These are phyloP conservation scores for Poecilia picta DNA, from an alignment of 2,797 vertebrate species.

Conservation along the genomic window DNA sequence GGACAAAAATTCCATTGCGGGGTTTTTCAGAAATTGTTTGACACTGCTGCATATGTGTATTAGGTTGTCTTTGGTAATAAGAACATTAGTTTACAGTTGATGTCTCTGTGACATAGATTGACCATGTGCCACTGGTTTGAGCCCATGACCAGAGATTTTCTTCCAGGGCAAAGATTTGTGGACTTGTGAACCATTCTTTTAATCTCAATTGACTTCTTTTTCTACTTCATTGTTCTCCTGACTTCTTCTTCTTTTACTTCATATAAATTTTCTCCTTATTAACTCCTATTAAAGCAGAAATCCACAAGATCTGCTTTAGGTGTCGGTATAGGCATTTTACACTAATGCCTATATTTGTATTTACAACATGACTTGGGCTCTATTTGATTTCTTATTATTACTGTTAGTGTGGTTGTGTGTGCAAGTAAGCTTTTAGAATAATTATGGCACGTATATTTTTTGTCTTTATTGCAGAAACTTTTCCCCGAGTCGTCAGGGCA, in stretches of 20 bases:
- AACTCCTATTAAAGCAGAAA: too few species aligned
- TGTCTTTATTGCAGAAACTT: slow-evolving; percentile 82
- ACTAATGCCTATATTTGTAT: background rate
- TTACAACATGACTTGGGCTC: background rate
- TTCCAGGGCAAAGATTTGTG: background rate
- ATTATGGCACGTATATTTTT: background rate
- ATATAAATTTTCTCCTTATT: background rate
- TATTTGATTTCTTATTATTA: background rate
- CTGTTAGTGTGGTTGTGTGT: background rate
- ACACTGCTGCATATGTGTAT: background rate
- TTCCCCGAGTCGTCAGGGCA: slow-evolving; percentile 70
- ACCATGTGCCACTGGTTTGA: background rate
- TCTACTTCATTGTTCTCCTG: background rate
- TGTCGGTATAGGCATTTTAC: background rate
- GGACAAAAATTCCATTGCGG: background rate
- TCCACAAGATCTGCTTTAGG: too few species aligned
- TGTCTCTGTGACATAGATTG: background rate
- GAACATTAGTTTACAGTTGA: background rate
- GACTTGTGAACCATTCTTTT: background rate
- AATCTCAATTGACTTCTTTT: background rate
- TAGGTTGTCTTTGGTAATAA: background rate
- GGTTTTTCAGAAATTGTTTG: too few species aligned
- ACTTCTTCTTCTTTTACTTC: background rate
- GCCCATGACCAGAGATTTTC: background rate
- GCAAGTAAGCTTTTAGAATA: background rate